Evolutionary conservation across 2,797 vertebrate genomes (phyloP), one percentile per base, ranked within the genome.

Genomic region (Ammospiza maritima): DNA sequence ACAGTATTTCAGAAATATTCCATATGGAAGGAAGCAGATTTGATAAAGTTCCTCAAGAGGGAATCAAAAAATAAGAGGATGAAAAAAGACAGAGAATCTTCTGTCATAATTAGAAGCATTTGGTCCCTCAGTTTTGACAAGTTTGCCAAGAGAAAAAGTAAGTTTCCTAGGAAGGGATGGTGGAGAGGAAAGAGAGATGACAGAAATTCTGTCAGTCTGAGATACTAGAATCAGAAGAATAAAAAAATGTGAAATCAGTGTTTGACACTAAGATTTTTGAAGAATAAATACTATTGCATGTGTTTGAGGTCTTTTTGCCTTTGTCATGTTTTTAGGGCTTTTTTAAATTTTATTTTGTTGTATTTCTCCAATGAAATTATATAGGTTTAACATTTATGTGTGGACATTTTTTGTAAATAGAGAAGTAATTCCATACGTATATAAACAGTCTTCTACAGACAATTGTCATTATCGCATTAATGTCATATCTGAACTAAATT

Each of bases 1-100:
- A 40, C 53, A 85, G n/a, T 65, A 82, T 82, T 93, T 76, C 78
- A 95, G 93, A 94, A 89, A 77, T 82, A 60, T 82, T 96, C 90
- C 86, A 92, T 92, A 90, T 83, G 86, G 88, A 90, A 90, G 69
- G 86, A 85, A 89, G 40, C 45, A 92, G 57, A 85, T 88, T 85
- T 88, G 69, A 83, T 85, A 42, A 5, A 0, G 47, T 64, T 94
- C 65, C 81, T 92, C 45, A 51, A 88, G 57, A 89, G 6, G 4
- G 61, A 93, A 94, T 45, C 6, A 62, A 89, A 89, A 92, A 93
- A 60, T 60, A 79, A 66, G 20, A 50, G 3, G 21, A 91, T 73
- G 34, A 94, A 94, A 94, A 92, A 82, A 95, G 57, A 65, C 2
- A 19, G 72, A 56, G 36, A 74, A 51, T 67, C 50, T 87, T 89